Conservation (phyloP, 2,113 vertebrate species). For the Oryzias javanicus region DNA sequence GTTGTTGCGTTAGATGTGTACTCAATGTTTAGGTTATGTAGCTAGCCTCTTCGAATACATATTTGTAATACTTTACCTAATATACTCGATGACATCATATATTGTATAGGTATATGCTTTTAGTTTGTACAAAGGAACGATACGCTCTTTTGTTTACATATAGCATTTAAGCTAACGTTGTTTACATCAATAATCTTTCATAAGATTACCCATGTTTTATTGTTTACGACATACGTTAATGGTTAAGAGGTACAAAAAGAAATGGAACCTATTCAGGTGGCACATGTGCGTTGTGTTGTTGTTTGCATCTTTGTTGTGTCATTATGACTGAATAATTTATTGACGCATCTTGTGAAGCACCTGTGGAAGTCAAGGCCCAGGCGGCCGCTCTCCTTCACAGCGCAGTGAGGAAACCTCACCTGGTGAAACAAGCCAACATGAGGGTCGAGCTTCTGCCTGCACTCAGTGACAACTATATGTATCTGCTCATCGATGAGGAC, state of each 20-base stretch:
- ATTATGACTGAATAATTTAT: neutral
- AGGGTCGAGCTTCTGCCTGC: slow-evolving; percentile 90
- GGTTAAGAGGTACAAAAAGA: too few relatives aligned
- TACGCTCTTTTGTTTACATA: neutral
- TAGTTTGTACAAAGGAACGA: neutral
- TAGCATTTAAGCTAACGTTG: slow-evolving; percentile 25
- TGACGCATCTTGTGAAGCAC: slow-evolving; percentile 64
- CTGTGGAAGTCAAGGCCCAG: slow-evolving; percentile 64
- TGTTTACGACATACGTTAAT: neutral
- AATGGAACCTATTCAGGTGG: neutral
- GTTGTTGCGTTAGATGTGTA: slow-evolving; percentile 4
- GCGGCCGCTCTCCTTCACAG: slow-evolving; percentile 61
- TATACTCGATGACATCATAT: neutral
- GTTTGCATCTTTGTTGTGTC: neutral
- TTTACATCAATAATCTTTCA: neutral
- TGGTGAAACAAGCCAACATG: slow-evolving; percentile 82
- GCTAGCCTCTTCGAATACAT: neutral
- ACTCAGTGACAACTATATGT: slow-evolving; percentile 98
- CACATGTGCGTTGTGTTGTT: neutral
- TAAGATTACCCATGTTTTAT: neutral
- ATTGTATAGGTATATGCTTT: neutral
- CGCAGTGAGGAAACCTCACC: slow-evolving; percentile 66
- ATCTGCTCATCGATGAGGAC: slow-evolving; percentile 90
- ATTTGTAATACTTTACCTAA: neutral
- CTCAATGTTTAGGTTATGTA: neutral